Conservation (phyloP, 2,797 vertebrate species). For the Masticophis lateralis region DNA sequence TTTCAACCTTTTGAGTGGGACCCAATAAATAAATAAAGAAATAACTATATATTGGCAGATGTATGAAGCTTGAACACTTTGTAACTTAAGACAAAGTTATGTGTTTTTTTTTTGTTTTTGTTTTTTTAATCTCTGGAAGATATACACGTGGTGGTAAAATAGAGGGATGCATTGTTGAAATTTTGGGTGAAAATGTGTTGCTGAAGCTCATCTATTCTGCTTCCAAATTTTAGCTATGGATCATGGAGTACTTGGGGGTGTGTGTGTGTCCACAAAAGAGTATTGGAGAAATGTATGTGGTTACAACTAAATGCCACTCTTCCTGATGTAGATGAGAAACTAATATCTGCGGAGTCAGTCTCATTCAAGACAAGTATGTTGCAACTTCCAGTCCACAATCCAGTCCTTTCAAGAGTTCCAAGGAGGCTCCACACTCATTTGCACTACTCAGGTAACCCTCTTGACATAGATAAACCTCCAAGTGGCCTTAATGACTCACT, state of each 20-base stretch:
- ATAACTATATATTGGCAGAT: slow-evolving; percentile 9
- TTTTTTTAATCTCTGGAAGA: slow-evolving; percentile 33
- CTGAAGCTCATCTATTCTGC: not conserved
- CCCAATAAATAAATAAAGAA: not conserved
- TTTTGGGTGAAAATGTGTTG: not conserved
- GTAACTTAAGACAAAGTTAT: slow-evolving; percentile 36
- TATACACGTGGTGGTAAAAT: slow-evolving; percentile 13
- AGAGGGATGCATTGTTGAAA: not conserved
- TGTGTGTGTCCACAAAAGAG: not conserved
- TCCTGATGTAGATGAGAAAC: not conserved
- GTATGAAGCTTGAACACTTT: not conserved
- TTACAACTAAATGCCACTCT: not conserved
- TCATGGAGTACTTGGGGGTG: not conserved
- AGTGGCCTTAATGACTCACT: no score
- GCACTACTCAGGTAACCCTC: no score
- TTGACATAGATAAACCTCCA: no score
- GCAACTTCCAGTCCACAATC: not conserved
- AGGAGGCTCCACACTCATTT: no score
- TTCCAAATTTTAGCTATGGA: not conserved
- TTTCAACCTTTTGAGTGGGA: not conserved
- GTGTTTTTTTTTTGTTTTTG: not conserved
- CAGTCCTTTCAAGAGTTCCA: no score
- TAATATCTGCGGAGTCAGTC: not conserved
- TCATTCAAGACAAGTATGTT: not conserved
- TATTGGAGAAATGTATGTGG: not conserved